These are phyloP conservation scores for Lasioglossum leucozonium DNA, from an alignment of 2,888 invertebrate genomes.

Conservation along the genomic window DNA sequence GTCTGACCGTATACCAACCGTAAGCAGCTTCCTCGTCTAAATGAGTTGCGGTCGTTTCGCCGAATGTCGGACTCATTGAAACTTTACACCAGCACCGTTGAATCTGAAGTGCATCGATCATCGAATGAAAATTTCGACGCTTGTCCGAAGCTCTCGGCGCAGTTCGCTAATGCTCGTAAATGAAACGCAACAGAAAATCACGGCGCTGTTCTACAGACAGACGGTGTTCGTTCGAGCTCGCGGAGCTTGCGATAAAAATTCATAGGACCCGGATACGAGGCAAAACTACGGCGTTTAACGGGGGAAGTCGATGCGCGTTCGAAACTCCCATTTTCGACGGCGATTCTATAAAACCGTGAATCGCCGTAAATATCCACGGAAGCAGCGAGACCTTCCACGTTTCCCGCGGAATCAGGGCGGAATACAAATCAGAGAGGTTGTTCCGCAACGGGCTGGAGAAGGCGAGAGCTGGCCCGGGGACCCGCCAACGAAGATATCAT, in stretches of 20 bases:
- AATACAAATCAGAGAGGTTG: not conserved
- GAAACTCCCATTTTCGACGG: conserved; percentile 6
- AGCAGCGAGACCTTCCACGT: not conserved
- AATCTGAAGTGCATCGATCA: not conserved
- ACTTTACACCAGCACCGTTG: not conserved
- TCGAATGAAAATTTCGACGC: not conserved
- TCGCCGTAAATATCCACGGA: not conserved
- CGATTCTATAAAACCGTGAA: conserved; percentile 6
- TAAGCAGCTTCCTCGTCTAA: not conserved
- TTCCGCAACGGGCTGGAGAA: not conserved
- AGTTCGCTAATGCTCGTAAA: not conserved
- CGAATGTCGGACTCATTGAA: not conserved
- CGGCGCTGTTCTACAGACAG: not conserved
- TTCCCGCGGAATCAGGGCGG: not conserved
- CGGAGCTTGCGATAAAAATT: not conserved
- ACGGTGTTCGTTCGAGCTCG: not conserved
- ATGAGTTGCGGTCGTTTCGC: not conserved
- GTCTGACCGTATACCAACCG: not conserved
- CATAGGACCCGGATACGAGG: not conserved
- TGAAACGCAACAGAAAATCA: not conserved
- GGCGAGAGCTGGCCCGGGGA: not conserved
- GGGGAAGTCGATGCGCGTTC: conserved; percentile 3
- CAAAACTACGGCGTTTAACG: conserved; percentile 6
- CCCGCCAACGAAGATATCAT: not conserved
- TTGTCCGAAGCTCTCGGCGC: not conserved